Conservation (phyloP, 1,140 invertebrate species). For the Uloborus diversus region DNA sequence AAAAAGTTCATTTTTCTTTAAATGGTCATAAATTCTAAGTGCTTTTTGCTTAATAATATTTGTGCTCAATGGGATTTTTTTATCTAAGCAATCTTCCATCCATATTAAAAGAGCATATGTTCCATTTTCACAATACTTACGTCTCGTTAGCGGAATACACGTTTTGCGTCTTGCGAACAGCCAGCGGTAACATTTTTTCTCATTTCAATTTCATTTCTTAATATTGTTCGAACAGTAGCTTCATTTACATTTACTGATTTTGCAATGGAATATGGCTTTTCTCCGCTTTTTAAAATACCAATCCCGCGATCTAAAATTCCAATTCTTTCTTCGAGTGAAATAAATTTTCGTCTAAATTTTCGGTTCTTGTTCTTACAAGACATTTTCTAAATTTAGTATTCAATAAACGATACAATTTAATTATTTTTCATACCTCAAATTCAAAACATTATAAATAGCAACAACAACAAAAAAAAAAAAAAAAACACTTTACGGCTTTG, state of each 20-base stretch:
- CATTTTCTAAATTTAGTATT: not conserved
- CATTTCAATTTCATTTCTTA: not conserved
- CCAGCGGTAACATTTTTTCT: not conserved
- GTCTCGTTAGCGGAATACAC: constrained; percentile 9
- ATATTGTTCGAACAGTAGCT: not conserved
- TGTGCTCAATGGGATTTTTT: constrained; percentile 6
- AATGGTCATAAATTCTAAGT: constrained; percentile 20
- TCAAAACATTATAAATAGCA: not conserved
- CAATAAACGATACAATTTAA: not conserved
- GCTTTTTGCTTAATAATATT: constrained; percentile 22
- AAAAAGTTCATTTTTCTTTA: constrained; percentile 14
- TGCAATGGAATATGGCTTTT: not conserved
- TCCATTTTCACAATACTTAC: constrained; percentile 11
- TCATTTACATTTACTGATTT: not conserved
- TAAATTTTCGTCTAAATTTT: not conserved
- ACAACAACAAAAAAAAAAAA: not conserved
- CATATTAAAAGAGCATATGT: constrained; percentile 7
- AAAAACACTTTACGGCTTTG: not conserved
- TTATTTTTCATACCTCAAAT: not conserved
- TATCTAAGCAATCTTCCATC: constrained; percentile 19
- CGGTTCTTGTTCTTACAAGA: not conserved
- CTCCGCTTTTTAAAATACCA: not conserved
- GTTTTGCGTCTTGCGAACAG: constrained; percentile 1
- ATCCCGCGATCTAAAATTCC: not conserved
- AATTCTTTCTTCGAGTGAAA: not conserved